Evolutionary conservation across 1,140 invertebrate species (phyloP), one percentile per base, ranked within the genome.

Genomic region (Danaus melanippus): DNA sequence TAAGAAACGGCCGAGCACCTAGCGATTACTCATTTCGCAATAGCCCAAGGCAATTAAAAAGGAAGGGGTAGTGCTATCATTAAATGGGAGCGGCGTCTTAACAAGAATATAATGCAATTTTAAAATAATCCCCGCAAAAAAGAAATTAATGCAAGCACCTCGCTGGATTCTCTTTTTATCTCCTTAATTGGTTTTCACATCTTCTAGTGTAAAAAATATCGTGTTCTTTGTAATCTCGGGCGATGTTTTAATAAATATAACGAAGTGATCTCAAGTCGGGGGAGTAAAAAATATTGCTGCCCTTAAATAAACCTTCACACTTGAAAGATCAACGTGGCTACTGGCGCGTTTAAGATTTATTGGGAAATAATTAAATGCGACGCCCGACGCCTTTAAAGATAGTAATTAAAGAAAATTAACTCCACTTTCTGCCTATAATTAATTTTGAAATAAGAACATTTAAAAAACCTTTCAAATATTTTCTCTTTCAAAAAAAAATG

Each of bases 221-320:
- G 75, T 84, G 79, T 84, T 84, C 78, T 83, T 82, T 82, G 76
- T 84, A 84, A 86, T 86, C 83, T 84, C 76, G 76, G 79, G 74
- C 80, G 81, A 84, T 86, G 80, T 86, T 86, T 86, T 86, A 86
- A 84, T 84, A 86, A 86, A 86, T 86, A 84, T 86, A 86, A 86
- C 84, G 80, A 84, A 84, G 81, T 86, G 79, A 81, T 67, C 69
- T 62, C 52, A 50, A 57, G 56, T 58, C 54, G 67, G 74, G 69
- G 74, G 67, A 67, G 70, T 64, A 76, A 79, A 79, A 84, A 86
- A 83, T 80, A 82, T 83, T 68, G 70, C 75, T 66, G 73, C 71
- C 69, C 71, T 84, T 84, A 84, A 84, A 84, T 84, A 84, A 82
- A 79, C 71, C 67, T 86, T 86, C 79, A 86, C 84, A 86, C 84